A percentile compares a stretch with the other conserved stretches of the same genome.
Conservation (phyloP, 2,113 vertebrate genomes). For the Hippocampus guttulatus region DNA sequence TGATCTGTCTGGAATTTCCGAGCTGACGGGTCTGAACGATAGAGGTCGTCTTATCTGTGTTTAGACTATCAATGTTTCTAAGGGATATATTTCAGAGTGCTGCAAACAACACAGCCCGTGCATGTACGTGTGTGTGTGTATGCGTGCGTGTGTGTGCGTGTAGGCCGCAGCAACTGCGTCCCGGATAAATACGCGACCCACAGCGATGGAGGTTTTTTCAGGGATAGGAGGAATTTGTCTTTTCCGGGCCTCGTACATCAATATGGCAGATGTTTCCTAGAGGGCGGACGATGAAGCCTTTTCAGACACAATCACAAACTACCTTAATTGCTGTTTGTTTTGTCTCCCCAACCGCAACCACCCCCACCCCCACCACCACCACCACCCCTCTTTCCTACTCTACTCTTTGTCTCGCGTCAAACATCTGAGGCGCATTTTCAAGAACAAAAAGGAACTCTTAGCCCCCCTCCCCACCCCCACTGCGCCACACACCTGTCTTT, state of each 20-base stretch:
- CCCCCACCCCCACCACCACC: neutral
- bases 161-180: neutral
- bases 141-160: neutral
- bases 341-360: constrained; percentile 35
- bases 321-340: constrained; percentile 71
- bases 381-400: neutral
- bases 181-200: constrained; percentile 23
- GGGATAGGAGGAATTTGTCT: constrained; percentile 63
- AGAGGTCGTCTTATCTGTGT: constrained; percentile 61
- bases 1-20: constrained; percentile 49
- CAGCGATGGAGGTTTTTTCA: constrained; percentile 45
- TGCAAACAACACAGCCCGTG: constrained; percentile 49
- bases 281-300: constrained; percentile 49
- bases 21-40: constrained; percentile 43
- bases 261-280: constrained; percentile 72
- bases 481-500: constrained; percentile 50
- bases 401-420: constrained; percentile 38
- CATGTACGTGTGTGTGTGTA: neutral
- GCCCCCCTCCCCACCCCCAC: constrained; percentile 26
- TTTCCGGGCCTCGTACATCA: constrained; percentile 64
- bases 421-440: constrained; percentile 68
- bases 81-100: constrained; percentile 57
- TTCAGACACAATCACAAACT: constrained; percentile 60
- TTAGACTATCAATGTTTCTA: constrained; percentile 71
- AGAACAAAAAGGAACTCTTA: constrained; percentile 63